Evolutionary conservation across 2,797 vertebrate species (phyloP).

Genomic region (Gastrophryne carolinensis): DNA sequence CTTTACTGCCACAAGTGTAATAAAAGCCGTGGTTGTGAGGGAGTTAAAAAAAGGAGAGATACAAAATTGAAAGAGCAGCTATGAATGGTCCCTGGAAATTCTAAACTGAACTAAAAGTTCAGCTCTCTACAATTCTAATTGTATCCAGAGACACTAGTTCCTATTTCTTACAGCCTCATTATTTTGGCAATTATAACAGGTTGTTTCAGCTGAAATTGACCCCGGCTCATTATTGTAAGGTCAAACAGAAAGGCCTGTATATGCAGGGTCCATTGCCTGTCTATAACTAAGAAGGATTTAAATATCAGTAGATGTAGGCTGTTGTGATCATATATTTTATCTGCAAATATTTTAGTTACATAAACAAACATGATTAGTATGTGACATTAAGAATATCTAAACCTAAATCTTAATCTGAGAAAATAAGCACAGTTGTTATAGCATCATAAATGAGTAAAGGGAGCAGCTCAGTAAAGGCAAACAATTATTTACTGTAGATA

Average conservation of each 20-base stretch:
- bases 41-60: not conserved
- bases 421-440: too few relatives aligned
- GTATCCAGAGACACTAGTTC: not conserved
- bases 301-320: too few relatives aligned
- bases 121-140: not conserved
- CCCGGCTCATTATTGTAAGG: constrained; percentile 32
- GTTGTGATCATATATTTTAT: too few relatives aligned
- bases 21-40: not conserved
- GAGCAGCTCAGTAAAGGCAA: too few relatives aligned
- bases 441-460: too few relatives aligned
- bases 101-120: not conserved
- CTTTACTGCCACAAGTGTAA: too few relatives aligned
- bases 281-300: not conserved
- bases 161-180: constrained; percentile 13
- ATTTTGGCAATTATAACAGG: constrained; percentile 32
- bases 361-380: too few relatives aligned
- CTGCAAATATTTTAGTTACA: too few relatives aligned
- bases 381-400: too few relatives aligned
- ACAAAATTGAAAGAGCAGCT: too few relatives aligned
- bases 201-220: constrained; percentile 14
- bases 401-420: too few relatives aligned
- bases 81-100: not conserved
- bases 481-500: too few relatives aligned
- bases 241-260: constrained; percentile 1
- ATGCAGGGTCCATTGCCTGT: not conserved